These are phyloP conservation scores for Luscinia luscinia DNA, from an alignment of 2,797 vertebrate species.

Conservation along the genomic window DNA sequence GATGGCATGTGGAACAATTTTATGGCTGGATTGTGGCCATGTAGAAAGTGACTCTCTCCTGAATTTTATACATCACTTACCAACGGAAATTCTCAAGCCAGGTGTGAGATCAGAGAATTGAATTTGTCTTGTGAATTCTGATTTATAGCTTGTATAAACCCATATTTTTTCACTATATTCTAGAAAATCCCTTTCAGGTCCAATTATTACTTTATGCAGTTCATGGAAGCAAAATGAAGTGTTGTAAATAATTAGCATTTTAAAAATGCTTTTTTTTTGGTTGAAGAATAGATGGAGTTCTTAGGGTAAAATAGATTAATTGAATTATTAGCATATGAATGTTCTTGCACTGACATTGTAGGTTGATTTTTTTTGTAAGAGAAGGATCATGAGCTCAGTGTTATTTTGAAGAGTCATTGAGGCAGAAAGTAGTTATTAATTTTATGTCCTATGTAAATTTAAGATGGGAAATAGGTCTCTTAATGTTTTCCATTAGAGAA, in stretches of 20 bases:
- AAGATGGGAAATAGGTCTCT: neutral
- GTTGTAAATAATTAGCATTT: neutral
- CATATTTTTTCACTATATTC: neutral
- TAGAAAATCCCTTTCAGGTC: neutral
- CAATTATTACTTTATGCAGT: neutral
- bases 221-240: neutral
- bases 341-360: neutral
- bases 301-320: neutral
- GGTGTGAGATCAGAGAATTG: neutral
- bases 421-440: conserved; percentile 23
- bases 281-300: neutral
- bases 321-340: conserved; percentile 37
- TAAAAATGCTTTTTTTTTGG: neutral
- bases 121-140: neutral
- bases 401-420: conserved; percentile 28
- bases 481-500: conserved; percentile 19
- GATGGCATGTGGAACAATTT: neutral
- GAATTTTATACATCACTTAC: neutral
- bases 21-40: neutral
- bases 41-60: neutral
- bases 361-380: neutral
- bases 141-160: neutral
- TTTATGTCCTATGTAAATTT: conserved; percentile 19
- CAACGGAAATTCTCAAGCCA: neutral
- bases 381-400: neutral